phyloP scores from a whole-genome alignment of 2,113 vertebrate genomes.

The Asarcornis scutulata region DNA sequence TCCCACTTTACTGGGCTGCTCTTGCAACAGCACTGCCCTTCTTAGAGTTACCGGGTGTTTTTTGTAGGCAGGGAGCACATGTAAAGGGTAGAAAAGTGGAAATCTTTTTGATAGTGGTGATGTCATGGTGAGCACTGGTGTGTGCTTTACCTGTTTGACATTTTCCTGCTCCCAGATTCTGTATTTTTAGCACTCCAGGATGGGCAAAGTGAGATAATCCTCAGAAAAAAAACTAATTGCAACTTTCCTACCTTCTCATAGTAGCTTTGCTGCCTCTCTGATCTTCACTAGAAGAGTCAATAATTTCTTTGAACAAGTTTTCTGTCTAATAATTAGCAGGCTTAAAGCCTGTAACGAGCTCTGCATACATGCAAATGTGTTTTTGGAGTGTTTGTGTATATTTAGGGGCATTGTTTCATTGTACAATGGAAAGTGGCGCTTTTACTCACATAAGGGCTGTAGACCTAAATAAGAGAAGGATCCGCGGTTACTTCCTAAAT shows the following conservation, averaged over 20 bases:
- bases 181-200: not conserved
- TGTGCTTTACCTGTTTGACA: not conserved
- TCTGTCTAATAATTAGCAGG: not conserved
- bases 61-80: not conserved
- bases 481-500: not conserved
- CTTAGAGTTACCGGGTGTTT: not conserved
- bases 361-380: not conserved
- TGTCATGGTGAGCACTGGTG: not conserved
- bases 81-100: not conserved
- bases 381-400: not conserved
- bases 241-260: not conserved
- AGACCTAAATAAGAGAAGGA: not conserved
- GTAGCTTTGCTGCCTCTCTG: not conserved
- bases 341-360: constrained; percentile 16
- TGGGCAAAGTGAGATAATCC: not conserved
- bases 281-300: not conserved
- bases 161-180: not conserved
- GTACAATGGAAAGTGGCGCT: constrained; percentile 6
- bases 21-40: rapidly evolving
- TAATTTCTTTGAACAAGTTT: constrained; percentile 53
- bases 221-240: not conserved
- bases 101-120: not conserved
- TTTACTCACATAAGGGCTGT: not conserved
- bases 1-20: not conserved
- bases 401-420: constrained; percentile 23